Evolutionary conservation across 2,888 invertebrate species (phyloP).

Genomic region (Criorhina ranunculi): DNA sequence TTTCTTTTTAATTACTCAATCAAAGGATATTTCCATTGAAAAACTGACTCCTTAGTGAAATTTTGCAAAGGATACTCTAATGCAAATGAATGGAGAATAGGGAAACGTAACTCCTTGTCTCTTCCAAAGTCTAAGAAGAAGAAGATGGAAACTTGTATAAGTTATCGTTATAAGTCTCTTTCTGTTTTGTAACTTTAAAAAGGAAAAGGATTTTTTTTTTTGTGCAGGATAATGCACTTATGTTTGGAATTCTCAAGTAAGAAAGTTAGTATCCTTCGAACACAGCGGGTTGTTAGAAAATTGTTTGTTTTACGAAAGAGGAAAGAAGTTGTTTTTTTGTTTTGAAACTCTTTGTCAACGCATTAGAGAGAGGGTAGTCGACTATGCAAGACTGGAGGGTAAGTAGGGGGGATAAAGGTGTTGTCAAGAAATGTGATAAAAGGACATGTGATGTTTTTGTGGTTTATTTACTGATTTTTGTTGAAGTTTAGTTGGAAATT

Average conservation of each 20-base stretch:
- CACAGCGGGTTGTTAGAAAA: conserved; percentile 43
- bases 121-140: conserved; percentile 25
- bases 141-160: not conserved
- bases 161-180: conserved; percentile 12
- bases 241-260: conserved; percentile 49
- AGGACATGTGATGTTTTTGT: conserved; percentile 13
- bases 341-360: not conserved
- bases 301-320: conserved; percentile 4
- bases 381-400: not conserved
- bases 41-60: not conserved
- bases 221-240: conserved; percentile 59
- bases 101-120: not conserved
- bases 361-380: not conserved
- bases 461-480: conserved; percentile 11
- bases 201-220: conserved; percentile 39
- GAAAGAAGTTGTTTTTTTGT: not conserved
- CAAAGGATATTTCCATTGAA: not conserved
- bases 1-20: not conserved
- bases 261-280: conserved; percentile 39
- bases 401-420: not conserved
- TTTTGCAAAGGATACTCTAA: not conserved
- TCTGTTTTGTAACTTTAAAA: conserved; percentile 39
- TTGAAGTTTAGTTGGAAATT: not conserved
- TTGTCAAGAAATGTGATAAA: conserved; percentile 4
- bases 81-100: conserved; percentile 14